Evolutionary conservation across 2,113 vertebrate species (phyloP), one percentile per base, ranked within the genome.

Genomic region (Tetrao urogallus): DNA sequence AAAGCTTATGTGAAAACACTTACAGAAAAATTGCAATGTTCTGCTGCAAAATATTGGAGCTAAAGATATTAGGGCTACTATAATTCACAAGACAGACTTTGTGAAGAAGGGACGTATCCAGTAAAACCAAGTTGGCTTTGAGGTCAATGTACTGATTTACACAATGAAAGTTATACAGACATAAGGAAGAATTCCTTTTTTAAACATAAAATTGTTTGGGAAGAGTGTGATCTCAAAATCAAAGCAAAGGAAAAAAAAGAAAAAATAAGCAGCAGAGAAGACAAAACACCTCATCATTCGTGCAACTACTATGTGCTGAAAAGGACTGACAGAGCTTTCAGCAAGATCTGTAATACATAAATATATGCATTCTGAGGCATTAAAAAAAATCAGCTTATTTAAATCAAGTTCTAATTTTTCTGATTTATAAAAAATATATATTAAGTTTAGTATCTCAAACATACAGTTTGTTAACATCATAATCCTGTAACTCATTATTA

Each of bases 151-250:
- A 91, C 71, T 93, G 84, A 60, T 89, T 96, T 88, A 95, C 70
- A 93, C 48, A 92, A 65, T 50, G 58, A 79, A 96, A 97, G 96
- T 91, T 92, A 92, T 90, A 89, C 63, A 94, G 90, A 94, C 86
- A 88, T 76, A 75, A 91, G 88, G 84, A 95, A 94, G 40, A 64
- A 77, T 72, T 73, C 42, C 9, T 32, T 56, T 56, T 65, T 91
- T 90, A 45, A 48, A 32, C 8, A 34, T 90, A 94, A 93, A 80
- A 90, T 97, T 93, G 61, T 74, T 74, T 91, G 34, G 70, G 69
- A 90, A 93, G 89, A 95, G 78, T 84, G 70, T 95, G 69, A 86
- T 96, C 70, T 96, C 94, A 95, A 88, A 97, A 96, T 95, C 89
- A 98, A 96, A 97, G 81, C 65, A 81, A 93, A 92, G 77, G 64